These are phyloP conservation scores for Melanotus villosus DNA, from an alignment of 2,888 invertebrate genomes.

Conservation along the genomic window DNA sequence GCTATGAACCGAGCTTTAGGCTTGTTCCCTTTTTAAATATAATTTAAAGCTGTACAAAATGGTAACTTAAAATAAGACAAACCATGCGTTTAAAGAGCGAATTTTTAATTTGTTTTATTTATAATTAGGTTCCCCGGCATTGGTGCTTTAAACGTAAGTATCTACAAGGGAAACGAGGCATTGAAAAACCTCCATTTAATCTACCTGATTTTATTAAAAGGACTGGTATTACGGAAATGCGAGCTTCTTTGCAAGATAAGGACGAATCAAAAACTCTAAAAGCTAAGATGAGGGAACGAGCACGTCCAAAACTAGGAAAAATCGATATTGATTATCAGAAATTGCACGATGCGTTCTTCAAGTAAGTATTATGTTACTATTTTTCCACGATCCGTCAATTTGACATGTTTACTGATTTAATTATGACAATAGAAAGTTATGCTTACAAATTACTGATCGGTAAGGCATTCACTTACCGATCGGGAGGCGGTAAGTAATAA, in stretches of 20 bases:
- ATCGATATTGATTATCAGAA: constrained; percentile 99
- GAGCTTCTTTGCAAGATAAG: constrained; percentile 97
- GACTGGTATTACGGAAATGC: constrained; percentile 99
- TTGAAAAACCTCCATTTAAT: constrained; percentile 98
- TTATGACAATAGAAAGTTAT: background rate
- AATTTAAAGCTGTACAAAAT: no score
- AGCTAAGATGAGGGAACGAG: constrained; percentile 97
- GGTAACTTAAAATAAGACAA: no score
- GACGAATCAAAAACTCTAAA: constrained; percentile 95
- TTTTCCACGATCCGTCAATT: background rate
- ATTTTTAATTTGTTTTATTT: no score
- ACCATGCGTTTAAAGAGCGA: no score
- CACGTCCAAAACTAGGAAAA: constrained; percentile 98
- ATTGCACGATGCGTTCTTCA: constrained; percentile 98
- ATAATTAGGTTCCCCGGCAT: constrained; percentile 95
- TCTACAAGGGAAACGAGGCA: constrained; percentile 91
- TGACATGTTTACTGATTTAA: background rate
- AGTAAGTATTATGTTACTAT: no score
- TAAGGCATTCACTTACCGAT: background rate
- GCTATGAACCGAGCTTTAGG: no score
- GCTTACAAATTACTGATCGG: background rate
- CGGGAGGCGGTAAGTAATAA: background rate
- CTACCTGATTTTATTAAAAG: constrained; percentile 98
- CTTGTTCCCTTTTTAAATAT: no score
- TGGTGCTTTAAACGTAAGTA: constrained; percentile 98